Evolutionary conservation across 1,140 invertebrate species (phyloP).

Genomic region (fruit fly (Drosophila melanogaster)): DNA sequence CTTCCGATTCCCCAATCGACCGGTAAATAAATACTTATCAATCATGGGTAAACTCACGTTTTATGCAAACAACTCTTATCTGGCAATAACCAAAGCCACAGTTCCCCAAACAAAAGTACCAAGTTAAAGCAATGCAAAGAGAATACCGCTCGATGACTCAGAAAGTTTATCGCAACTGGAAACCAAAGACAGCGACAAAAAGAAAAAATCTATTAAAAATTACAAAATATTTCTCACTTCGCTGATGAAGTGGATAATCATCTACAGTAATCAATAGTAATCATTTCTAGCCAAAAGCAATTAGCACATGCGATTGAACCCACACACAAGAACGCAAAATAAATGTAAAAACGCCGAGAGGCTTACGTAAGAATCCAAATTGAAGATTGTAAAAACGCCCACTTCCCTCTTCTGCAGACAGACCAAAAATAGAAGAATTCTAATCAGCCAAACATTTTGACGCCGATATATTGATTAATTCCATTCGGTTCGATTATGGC

Average conservation of each 20-base stretch:
- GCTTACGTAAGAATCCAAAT: conserved; percentile 49
- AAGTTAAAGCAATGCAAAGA: background rate
- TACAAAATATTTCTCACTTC: conserved; percentile 11
- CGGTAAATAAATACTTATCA: conserved; percentile 39
- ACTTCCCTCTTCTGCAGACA: conserved; percentile 30
- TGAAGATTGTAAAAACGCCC: conserved; percentile 17
- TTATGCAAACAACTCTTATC: conserved; percentile 67
- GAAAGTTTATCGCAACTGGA: conserved; percentile 9
- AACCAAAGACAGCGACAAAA: background rate
- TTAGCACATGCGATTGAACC: conserved; percentile 56
- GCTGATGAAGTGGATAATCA: conserved; percentile 36
- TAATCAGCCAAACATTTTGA: conserved; percentile 70
- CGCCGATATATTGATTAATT: conserved; percentile 72
- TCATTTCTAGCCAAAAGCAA: conserved; percentile 38
- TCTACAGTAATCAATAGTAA: conserved; percentile 34
- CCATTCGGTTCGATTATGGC: conserved; percentile 61
- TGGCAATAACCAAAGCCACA: background rate
- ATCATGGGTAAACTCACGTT: conserved; percentile 50
- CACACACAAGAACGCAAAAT: conserved; percentile 42
- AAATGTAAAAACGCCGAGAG: conserved; percentile 53
- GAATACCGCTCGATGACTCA: conserved; percentile 38
- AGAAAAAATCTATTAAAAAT: conserved; percentile 4
- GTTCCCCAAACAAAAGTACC: conserved; percentile 15
- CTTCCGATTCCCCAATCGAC: conserved; percentile 2
- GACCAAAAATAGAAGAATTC: conserved; percentile 67